These are phyloP conservation scores for Rhagophthalmus giganteus DNA, from an alignment of 2,888 invertebrate genomes.

Conservation along the genomic window DNA sequence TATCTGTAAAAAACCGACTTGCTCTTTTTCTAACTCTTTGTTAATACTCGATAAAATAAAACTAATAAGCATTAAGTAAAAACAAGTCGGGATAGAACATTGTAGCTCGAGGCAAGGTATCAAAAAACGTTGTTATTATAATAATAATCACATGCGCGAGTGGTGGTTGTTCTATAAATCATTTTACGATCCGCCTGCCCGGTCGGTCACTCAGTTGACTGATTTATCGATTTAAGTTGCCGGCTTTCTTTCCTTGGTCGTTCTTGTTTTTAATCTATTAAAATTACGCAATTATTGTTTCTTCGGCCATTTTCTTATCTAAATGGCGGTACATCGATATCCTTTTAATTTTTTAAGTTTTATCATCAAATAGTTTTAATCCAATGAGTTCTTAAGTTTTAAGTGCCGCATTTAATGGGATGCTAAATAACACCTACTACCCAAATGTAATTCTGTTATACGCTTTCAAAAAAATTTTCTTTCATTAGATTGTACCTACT, in stretches of 20 bases:
- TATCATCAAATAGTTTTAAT: conserved; percentile 49
- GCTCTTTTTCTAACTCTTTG: conserved; percentile 1
- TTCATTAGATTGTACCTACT: too few relatives aligned
- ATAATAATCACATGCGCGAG: conserved; percentile 56
- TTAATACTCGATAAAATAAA: conserved; percentile 7
- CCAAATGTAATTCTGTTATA: too few relatives aligned
- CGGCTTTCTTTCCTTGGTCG: conserved; percentile 41
- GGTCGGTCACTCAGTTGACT: conserved; percentile 54
- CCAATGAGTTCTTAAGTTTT: too few relatives aligned
- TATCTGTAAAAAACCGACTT: too few relatives aligned
- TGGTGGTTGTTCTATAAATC: conserved; percentile 53
- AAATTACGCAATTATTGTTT: conserved; percentile 24
- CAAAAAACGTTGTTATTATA: conserved; percentile 54
- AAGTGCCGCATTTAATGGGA: too few relatives aligned
- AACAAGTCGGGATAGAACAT: conserved; percentile 39
- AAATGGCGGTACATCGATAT: not conserved
- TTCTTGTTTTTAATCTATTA: conserved; percentile 32
- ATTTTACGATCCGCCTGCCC: conserved; percentile 53
- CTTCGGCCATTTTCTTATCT: conserved; percentile 14
- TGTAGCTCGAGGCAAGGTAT: conserved; percentile 48
- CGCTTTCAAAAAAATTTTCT: too few relatives aligned
- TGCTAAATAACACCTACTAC: too few relatives aligned
- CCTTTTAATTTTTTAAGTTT: conserved; percentile 10
- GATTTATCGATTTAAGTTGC: conserved; percentile 54
- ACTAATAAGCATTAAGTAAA: conserved; percentile 15